phyloP scores from a whole-genome alignment of 2,113 vertebrate species.

The Microtus richardsoni region DNA sequence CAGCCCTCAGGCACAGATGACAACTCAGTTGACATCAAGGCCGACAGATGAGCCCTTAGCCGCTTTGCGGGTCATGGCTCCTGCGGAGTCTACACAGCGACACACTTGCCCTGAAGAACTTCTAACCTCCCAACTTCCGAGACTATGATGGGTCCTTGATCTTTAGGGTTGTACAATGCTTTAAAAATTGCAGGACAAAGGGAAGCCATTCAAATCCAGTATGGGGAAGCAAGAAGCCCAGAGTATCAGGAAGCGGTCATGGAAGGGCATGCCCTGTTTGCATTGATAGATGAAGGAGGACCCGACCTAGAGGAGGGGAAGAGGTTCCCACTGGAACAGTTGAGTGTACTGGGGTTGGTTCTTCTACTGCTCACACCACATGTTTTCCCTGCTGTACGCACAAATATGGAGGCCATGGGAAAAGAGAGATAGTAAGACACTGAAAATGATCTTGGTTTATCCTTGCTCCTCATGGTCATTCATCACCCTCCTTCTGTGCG shows the following conservation, averaged over 20 bases:
- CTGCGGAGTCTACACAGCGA: constrained; percentile 47
- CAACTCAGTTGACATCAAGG: constrained; percentile 62
- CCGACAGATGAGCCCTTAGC: constrained; percentile 65
- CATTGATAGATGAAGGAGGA: neutral
- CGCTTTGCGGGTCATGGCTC: constrained; percentile 54
- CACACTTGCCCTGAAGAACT: constrained; percentile 69
- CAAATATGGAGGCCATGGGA: neutral
- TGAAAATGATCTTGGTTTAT: neutral
- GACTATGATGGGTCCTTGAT: constrained; percentile 64
- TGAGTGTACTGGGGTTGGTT: neutral
- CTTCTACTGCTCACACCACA: neutral
- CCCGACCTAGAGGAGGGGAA: neutral
- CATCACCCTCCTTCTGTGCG: no score
- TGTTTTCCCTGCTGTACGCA: neutral
- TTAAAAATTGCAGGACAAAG: constrained; percentile 65
- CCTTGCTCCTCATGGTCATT: neutral
- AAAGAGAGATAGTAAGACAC: neutral
- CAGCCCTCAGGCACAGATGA: constrained; percentile 49
- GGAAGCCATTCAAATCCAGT: constrained; percentile 66
- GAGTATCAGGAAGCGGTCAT: constrained; percentile 51
- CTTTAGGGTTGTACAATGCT: constrained; percentile 70
- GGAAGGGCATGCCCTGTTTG: neutral
- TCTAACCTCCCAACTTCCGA: constrained; percentile 75
- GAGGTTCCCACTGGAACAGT: neutral
- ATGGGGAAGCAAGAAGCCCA: neutral